These are phyloP conservation scores for Baryphthengus martii DNA, from an alignment of 2,113 vertebrate species.

Conservation along the genomic window DNA sequence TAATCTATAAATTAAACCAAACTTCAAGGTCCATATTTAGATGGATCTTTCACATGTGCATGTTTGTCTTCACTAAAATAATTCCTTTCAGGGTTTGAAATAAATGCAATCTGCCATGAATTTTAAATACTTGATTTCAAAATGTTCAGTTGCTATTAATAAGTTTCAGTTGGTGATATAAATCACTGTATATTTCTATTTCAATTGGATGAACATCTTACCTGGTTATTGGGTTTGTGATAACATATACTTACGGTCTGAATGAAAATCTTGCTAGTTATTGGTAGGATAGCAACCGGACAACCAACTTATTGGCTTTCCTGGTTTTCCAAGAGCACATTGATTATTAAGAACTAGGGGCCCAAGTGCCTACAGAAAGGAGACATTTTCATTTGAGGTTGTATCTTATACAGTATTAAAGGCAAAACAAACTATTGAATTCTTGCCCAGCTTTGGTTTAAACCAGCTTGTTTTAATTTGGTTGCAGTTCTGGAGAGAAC, in stretches of 20 bases:
- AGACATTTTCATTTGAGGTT: neutral
- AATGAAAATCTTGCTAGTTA: neutral
- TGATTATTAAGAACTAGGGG: neutral
- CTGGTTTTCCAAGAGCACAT: neutral
- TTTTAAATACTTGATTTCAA: neutral
- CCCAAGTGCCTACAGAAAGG: neutral
- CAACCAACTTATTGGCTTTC: neutral
- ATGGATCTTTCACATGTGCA: fast-evolving
- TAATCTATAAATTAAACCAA: neutral
- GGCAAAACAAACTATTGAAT: neutral
- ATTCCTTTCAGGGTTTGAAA: neutral
- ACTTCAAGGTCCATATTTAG: neutral
- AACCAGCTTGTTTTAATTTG: neutral
- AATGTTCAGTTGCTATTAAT: neutral
- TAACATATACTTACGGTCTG: neutral
- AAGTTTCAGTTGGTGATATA: neutral
- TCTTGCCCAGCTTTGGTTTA: neutral
- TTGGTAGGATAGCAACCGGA: neutral
- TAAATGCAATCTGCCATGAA: neutral
- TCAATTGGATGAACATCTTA: neutral
- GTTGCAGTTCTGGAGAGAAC: neutral
- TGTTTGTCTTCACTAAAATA: neutral
- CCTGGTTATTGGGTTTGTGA: neutral
- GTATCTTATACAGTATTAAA: neutral
- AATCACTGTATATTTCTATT: neutral